phyloP scores from a whole-genome alignment of 2,888 invertebrate genomes.

The Allygus modestus region DNA sequence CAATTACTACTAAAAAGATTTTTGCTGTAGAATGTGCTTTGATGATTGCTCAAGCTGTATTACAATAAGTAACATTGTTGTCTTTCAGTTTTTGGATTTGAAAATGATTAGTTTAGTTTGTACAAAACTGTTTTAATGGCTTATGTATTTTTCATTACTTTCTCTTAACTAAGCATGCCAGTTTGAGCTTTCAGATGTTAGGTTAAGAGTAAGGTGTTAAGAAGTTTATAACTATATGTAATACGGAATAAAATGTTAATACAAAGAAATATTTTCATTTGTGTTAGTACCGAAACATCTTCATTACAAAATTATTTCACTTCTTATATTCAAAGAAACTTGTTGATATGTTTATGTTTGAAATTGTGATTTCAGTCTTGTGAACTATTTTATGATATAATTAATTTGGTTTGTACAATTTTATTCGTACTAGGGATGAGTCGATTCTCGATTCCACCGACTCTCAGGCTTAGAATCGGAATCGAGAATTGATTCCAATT shows the following conservation, averaged over 20 bases:
- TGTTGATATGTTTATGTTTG: too few relatives aligned
- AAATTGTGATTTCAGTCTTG: too few relatives aligned
- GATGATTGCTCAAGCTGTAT: conserved; percentile 10
- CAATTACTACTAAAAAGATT: not conserved
- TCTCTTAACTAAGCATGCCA: not conserved
- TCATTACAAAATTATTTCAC: too few relatives aligned
- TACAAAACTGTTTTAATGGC: not conserved
- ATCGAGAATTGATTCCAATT: too few relatives aligned
- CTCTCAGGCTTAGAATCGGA: too few relatives aligned
- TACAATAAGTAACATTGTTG: not conserved
- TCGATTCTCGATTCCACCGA: too few relatives aligned
- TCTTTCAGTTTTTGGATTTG: conserved; percentile 12
- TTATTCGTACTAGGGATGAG: too few relatives aligned
- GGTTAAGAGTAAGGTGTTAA: conserved; percentile 8
- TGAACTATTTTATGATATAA: too few relatives aligned
- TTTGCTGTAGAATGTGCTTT: not conserved
- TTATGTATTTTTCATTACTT: not conserved
- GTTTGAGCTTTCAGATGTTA: conserved; percentile 10
- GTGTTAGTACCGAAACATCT: not conserved
- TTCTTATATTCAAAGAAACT: too few relatives aligned
- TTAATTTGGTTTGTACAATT: too few relatives aligned
- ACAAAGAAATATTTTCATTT: not conserved
- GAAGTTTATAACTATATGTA: conserved; percentile 16
- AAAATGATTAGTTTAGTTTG: not conserved
- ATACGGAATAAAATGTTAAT: conserved; percentile 5